phyloP scores from a whole-genome alignment of 2,113 vertebrate genomes.

The Labrus mixtus region DNA sequence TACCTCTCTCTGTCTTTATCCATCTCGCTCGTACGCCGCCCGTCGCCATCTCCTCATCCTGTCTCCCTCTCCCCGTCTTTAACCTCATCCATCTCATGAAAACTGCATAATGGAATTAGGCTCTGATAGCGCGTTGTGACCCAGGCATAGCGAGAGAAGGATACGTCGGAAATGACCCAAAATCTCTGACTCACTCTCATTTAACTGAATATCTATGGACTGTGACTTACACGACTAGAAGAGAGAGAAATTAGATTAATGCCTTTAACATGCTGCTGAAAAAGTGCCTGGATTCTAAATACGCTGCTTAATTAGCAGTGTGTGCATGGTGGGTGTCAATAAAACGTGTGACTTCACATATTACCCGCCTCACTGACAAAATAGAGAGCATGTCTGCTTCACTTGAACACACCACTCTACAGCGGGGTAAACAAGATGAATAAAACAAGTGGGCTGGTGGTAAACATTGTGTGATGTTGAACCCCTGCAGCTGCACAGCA shows the following conservation, averaged over 20 bases:
- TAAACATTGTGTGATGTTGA: slow-evolving; percentile 66
- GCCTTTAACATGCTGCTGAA: slow-evolving; percentile 15
- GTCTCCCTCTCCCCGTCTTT: slow-evolving; percentile 55
- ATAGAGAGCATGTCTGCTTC: slow-evolving; percentile 37
- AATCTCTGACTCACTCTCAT: slow-evolving; percentile 42
- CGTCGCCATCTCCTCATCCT: slow-evolving; percentile 43
- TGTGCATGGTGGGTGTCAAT: slow-evolving; percentile 14
- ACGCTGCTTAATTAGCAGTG: slow-evolving; percentile 27
- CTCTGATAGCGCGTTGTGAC: slow-evolving; percentile 63
- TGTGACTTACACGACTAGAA: slow-evolving; percentile 7
- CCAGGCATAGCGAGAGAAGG: slow-evolving; percentile 44
- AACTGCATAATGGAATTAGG: slow-evolving; percentile 76
- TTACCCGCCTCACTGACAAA: slow-evolving; percentile 36
- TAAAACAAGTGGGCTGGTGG: slow-evolving; percentile 61
- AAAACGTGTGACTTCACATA: slow-evolving; percentile 38
- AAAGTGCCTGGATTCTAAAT: slow-evolving; percentile 36
- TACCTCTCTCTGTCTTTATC: slow-evolving; percentile 69
- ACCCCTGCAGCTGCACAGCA: slow-evolving; percentile 35
- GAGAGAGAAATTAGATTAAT: slow-evolving; percentile 32
- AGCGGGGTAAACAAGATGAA: slow-evolving; percentile 67
- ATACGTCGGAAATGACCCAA: slow-evolving; percentile 58
- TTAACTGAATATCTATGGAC: slow-evolving; percentile 41
- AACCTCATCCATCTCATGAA: slow-evolving; percentile 73
- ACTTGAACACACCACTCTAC: slow-evolving; percentile 31
- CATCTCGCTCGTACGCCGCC: slow-evolving; percentile 49